These are phyloP conservation scores for Paracanthobrama guichenoti DNA, from an alignment of 2,113 vertebrate genomes.

Conservation along the genomic window DNA sequence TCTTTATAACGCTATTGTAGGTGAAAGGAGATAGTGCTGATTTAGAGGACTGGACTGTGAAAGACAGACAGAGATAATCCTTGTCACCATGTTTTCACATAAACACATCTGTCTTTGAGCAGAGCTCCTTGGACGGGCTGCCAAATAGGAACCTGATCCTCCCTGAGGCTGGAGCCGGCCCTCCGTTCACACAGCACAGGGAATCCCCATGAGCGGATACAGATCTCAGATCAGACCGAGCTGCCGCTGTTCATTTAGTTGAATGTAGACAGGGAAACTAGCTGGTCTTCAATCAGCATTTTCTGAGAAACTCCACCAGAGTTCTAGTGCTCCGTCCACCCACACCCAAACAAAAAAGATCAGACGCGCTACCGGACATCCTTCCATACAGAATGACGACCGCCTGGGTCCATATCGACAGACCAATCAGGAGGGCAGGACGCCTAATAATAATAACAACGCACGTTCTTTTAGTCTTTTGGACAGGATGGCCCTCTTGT, in stretches of 20 bases:
- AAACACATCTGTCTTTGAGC: constrained; percentile 40
- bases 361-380: constrained; percentile 2
- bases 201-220: constrained; percentile 18
- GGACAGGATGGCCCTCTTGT: not conserved
- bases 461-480: not conserved
- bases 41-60: not conserved
- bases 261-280: not conserved
- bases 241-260: not conserved
- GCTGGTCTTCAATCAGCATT: constrained; percentile 25
- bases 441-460: constrained; percentile 14
- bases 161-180: not conserved
- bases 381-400: constrained; percentile 7
- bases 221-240: constrained; percentile 23
- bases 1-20: not conserved
- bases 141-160: constrained; percentile 42
- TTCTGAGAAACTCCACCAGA: constrained; percentile 1
- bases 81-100: constrained; percentile 46
- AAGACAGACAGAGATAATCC: constrained; percentile 34
- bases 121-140: constrained; percentile 5
- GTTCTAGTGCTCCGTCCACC: not conserved
- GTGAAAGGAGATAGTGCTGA: constrained; percentile 8
- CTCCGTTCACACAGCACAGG: constrained; percentile 25
- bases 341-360: constrained; percentile 31
- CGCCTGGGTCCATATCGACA: not conserved
- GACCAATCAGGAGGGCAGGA: constrained; percentile 3